Evolutionary conservation across 2,888 invertebrate genomes (phyloP).

Genomic region (Rhamnusium bicolor): DNA sequence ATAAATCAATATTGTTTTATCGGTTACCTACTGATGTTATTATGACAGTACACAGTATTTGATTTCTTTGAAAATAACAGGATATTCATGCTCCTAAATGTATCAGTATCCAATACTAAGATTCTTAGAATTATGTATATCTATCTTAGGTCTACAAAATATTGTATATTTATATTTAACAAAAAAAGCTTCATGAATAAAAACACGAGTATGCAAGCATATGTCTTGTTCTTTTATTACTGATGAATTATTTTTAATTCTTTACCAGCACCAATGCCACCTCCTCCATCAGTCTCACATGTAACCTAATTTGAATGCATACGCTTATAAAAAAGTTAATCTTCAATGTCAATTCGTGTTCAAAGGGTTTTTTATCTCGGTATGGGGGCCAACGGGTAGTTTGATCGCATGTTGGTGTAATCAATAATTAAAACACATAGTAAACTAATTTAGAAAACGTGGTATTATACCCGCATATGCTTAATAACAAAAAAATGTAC

Average conservation of each 20-base stretch:
- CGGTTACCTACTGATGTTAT: too few relatives aligned
- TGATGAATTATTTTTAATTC: background rate
- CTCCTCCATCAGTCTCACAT: background rate
- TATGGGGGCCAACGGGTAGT: conserved; percentile 32
- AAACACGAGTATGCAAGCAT: background rate
- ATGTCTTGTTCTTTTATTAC: background rate
- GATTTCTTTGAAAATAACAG: too few relatives aligned
- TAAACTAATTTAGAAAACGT: too few relatives aligned
- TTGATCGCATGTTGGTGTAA: background rate
- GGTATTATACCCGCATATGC: conserved; percentile 7
- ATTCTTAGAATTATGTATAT: too few relatives aligned
- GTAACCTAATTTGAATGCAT: background rate
- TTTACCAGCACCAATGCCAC: background rate
- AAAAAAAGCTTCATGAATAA: too few relatives aligned
- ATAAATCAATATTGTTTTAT: too few relatives aligned
- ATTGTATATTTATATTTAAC: too few relatives aligned
- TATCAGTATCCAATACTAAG: too few relatives aligned
- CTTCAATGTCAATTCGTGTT: background rate
- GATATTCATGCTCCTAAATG: too few relatives aligned
- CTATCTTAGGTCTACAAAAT: too few relatives aligned
- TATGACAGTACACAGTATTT: too few relatives aligned
- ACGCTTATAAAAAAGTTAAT: background rate
- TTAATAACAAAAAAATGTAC: background rate
- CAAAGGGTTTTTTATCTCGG: conserved; percentile 1
- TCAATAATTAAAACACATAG: background rate